Percentiles rank a stretch among this genome's conserved stretches.
These are phyloP conservation scores for Tetramorium simillimum DNA, from an alignment of 1,140 invertebrate species.

Conservation along the genomic window DNA sequence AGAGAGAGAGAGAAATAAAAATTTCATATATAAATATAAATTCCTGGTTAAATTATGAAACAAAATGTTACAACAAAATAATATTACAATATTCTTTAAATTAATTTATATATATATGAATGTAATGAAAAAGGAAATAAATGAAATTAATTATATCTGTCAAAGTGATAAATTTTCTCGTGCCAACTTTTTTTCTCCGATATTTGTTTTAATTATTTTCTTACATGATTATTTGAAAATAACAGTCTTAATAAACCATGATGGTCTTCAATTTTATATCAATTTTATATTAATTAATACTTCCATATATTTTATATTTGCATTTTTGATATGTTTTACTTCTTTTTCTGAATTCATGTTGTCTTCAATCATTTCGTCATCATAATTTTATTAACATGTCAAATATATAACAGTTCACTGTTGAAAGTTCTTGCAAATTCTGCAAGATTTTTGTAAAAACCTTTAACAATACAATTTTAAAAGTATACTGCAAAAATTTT, in stretches of 20 bases:
- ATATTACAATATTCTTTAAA: not conserved
- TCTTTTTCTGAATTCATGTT: constrained; percentile 14
- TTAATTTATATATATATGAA: not conserved
- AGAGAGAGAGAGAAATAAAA: not conserved
- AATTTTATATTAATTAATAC: constrained; percentile 24
- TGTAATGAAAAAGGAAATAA: not conserved
- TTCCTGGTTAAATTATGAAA: not conserved
- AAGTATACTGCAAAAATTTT: not conserved
- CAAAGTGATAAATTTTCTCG: not conserved
- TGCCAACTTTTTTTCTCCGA: not conserved
- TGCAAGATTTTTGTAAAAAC: not conserved
- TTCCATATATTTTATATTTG: not conserved
- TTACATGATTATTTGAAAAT: constrained; percentile 1
- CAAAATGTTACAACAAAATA: not conserved
- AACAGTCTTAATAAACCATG: not conserved
- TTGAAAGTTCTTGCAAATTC: not conserved
- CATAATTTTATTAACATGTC: not conserved
- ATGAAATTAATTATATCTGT: constrained; percentile 10
- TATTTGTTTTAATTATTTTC: not conserved
- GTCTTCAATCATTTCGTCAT: not conserved
- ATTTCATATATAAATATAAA: too few species aligned
- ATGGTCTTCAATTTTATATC: not conserved
- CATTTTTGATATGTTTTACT: constrained; percentile 33
- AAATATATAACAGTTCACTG: constrained; percentile 11
- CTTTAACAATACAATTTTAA: not conserved